Evolutionary conservation across 1,140 invertebrate genomes (phyloP), one percentile per base, ranked within the genome.

Genomic region (Euborellia annulipes): DNA sequence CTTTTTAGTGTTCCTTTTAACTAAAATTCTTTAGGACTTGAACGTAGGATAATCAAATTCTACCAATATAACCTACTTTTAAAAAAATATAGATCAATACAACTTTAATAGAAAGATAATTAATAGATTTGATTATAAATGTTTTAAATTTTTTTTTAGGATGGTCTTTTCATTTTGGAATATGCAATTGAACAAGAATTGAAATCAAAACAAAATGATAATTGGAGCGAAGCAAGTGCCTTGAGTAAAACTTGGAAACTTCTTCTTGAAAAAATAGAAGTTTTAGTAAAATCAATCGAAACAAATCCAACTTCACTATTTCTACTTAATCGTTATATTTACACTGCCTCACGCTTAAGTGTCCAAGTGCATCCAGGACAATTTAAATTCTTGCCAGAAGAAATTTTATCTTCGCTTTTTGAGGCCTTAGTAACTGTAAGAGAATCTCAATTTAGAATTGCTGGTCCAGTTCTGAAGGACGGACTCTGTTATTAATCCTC

Each of bases 261-360:
- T 66, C 13, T 53, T 58, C 44, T 50, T 66, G 2, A 50, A 47
- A 41, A 36, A 51, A 36, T 62, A 27, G 4, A 4, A 27, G 56
- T 50, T 46, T 59, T 23, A 49, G 58, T 9, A 54, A 20, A 22
- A 51, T 62, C 2, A 56, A 52, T 38, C 46, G 20, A 22, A 44
- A 46, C 18, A 38, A 52, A 36, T 32, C 23, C 23, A 11, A 27
- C 4, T 11, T 11, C 4, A 27, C 4, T 27, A 6, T 27, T 11
- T 27, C 4, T 27, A 11, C 23, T 27, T 27, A 27, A 27, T 11
- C 23, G 23, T 62, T 23, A 45, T 51, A 23, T 43, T 38, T 20
- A 48, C 57, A 37, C 54, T 58, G 52, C 49, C 47, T 42, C 59
- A 58, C 8, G 52, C 64, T 41, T 47, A 63, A 44, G 55, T 60